Evolutionary conservation across 2,888 invertebrate species (phyloP).

Genomic region (Carabus problematicus): DNA sequence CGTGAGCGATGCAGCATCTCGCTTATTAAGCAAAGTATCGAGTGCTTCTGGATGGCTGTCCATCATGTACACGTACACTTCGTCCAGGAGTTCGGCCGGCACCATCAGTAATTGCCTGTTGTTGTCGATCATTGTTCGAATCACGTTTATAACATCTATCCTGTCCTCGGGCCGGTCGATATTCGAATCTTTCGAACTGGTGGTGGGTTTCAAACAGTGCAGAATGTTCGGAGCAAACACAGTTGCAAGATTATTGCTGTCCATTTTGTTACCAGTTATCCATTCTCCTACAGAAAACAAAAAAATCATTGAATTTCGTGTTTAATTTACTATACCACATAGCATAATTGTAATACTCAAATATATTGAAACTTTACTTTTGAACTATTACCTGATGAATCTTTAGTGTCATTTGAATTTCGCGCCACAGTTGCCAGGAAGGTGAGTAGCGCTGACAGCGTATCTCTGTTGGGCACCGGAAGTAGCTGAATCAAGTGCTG

Average conservation of each 20-base stretch:
- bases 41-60: slow-evolving; percentile 84
- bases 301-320: slow-evolving; percentile 11
- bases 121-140: slow-evolving; percentile 78
- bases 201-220: slow-evolving; percentile 72
- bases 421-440: slow-evolving; percentile 82
- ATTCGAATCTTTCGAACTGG: slow-evolving; percentile 51
- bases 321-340: background rate
- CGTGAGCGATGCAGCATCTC: slow-evolving; percentile 56
- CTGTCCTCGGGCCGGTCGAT: slow-evolving; percentile 79
- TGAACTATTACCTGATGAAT: slow-evolving; percentile 57
- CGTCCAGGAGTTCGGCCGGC: slow-evolving; percentile 82
- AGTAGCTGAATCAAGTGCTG: slow-evolving; percentile 85
- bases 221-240: slow-evolving; percentile 94
- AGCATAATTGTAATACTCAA: slow-evolving; percentile 49
- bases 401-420: slow-evolving; percentile 72
- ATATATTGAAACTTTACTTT: too few relatives aligned
- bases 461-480: slow-evolving; percentile 88
- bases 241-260: slow-evolving; percentile 89
- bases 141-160: slow-evolving; percentile 89
- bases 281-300: slow-evolving; percentile 60
- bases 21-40: slow-evolving; percentile 67
- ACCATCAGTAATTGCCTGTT: slow-evolving; percentile 76
- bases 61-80: slow-evolving; percentile 85
- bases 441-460: slow-evolving; percentile 79
- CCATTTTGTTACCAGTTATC: slow-evolving; percentile 90